phyloP scores from a whole-genome alignment of 2,797 vertebrate species.

The Lacerta agilis region DNA sequence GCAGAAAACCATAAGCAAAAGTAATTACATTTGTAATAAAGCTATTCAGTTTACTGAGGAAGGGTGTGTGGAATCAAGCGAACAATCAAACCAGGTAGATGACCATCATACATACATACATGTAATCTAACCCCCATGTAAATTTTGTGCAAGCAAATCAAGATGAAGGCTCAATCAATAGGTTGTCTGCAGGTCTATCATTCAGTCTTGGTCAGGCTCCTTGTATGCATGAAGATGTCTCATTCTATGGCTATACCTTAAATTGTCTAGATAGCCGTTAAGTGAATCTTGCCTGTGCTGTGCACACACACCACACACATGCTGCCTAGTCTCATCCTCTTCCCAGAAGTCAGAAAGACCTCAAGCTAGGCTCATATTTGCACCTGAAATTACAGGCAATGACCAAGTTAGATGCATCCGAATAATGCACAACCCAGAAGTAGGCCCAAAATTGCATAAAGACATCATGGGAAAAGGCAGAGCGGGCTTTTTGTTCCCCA shows the following conservation, averaged over 20 bases:
- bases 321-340: not conserved
- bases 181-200: too few relatives aligned
- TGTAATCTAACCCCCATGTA: too few relatives aligned
- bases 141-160: too few relatives aligned
- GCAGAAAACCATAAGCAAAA: slow-evolving; percentile 12
- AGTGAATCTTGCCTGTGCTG: not conserved
- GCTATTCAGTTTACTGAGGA: not conserved
- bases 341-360: not conserved
- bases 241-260: too few relatives aligned
- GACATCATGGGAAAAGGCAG: too few relatives aligned
- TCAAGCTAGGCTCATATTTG: not conserved
- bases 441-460: not conserved
- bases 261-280: not conserved
- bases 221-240: too few relatives aligned
- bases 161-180: too few relatives aligned
- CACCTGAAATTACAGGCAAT: not conserved
- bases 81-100: not conserved
- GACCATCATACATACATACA: too few relatives aligned
- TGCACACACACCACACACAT: not conserved
- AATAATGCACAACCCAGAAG: not conserved
- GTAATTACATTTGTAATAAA: not conserved
- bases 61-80: not conserved
- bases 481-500: not conserved
- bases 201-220: too few relatives aligned
- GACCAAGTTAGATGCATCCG: not conserved